Base-by-base conservation (phyloP, 2,797 vertebrate genomes). In the Aulostomus chinensis region DNA sequence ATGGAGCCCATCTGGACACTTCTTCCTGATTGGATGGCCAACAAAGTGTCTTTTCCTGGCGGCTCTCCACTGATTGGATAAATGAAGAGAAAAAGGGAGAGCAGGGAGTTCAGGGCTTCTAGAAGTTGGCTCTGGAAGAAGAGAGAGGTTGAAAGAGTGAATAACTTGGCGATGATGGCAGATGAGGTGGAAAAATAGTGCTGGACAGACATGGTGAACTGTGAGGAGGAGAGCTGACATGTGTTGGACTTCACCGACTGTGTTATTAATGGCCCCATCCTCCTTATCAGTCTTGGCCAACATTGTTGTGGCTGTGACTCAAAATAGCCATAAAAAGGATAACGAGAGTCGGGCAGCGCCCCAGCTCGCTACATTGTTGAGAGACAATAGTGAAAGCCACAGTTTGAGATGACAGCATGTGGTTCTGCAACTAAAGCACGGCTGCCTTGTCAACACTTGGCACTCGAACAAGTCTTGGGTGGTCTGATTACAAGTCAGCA, bases 31-130 rank as follows among this genome's bases (percentile, higher is more conserved):
- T 75, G 65, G 74, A 78, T 84, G 78, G 54, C 69, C 50, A 74
- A 76, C 68, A 76, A 78, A 80, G 67, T 71, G 63, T 80, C 74
- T 70, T 77, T 80, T 86, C 57, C 59, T 72, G 76, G 76, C 74
- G 10, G 48, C 29, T 41, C 37, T 76, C 61, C 76, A 54, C 30
- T 48, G 60, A 68, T 54, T 79, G 79, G 77, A 80, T 68, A 53
- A 66, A 62, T 28, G 43, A 63, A 45, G 60, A 73, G 47, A 65
- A 81, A 73, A 75, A 34, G 42, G 39, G 48, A 33, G 54, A 62
- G 30, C 13, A 22, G 58, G 17, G 49, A 66, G 69, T 72, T 74
- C 66, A 67, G 59, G 69, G 56, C 43, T 30, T 62, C 56, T 65
- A 71, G 76, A 47, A 61, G 60, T 38, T 73, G 78, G 66, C 67